phyloP scores from a whole-genome alignment of 2,113 vertebrate genomes.

The human region DNA sequence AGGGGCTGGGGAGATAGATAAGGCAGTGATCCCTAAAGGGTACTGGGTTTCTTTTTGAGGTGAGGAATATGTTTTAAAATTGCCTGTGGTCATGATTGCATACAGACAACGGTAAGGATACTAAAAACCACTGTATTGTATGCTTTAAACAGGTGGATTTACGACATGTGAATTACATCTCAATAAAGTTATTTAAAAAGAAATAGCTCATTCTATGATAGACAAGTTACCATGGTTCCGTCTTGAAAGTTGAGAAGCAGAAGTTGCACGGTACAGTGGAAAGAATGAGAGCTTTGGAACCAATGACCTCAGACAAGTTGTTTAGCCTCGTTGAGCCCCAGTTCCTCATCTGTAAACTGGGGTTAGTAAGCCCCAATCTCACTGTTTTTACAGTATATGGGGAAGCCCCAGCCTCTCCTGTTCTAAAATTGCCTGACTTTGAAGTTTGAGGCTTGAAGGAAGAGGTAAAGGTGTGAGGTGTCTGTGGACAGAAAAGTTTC shows the following conservation, averaged over 20 bases:
- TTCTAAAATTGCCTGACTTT: neutral
- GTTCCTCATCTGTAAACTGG: neutral
- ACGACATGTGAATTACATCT: neutral
- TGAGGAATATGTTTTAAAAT: neutral
- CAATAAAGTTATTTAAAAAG: neutral
- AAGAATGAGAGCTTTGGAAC: neutral
- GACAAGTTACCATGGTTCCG: neutral
- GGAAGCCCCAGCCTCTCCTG: neutral
- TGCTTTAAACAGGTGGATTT: neutral
- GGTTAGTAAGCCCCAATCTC: neutral
- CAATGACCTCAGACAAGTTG: neutral
- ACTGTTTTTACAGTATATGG: rapidly evolving
- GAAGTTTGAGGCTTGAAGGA: neutral
- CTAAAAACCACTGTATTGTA: neutral
- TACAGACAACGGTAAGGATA: neutral
- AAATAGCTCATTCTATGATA: neutral
- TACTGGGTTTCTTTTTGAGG: neutral
- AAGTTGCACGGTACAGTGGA: neutral
- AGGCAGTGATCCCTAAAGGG: neutral
- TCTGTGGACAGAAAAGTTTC: neutral
- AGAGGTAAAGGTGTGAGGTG: neutral
- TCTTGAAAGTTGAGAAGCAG: neutral
- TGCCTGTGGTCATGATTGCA: neutral
- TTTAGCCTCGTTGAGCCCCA: neutral
- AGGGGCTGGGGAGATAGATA: neutral